Conservation (phyloP, 2,888 invertebrate species). For the Mongoloraphidia duomilia region DNA sequence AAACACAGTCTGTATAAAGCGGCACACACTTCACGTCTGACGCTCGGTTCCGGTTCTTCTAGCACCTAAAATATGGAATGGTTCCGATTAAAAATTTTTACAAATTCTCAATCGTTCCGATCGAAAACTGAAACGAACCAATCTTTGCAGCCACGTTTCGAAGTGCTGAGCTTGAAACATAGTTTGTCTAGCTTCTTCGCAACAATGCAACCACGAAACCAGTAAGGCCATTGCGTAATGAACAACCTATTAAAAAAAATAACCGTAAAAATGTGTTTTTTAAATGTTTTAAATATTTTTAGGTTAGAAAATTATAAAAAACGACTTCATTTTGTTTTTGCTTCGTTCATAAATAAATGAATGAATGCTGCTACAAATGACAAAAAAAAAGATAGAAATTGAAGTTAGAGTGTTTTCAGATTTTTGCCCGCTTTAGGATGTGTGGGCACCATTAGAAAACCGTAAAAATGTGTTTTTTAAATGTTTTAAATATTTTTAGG, state of each 20-base stretch:
- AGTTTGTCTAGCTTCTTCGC: constrained; percentile 58
- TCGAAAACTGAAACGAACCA: constrained; percentile 29
- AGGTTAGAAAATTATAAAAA: too few species aligned
- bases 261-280: constrained; percentile 1
- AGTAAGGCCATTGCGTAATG: constrained; percentile 85
- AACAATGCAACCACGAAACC: constrained; percentile 86
- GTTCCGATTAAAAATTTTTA: not conserved
- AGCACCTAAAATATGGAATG: constrained; percentile 33
- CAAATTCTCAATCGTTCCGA: not conserved
- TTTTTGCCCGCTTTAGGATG: too few species aligned
- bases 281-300: not conserved
- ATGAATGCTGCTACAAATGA: too few species aligned
- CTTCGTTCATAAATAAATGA: too few species aligned
- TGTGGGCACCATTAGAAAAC: not conserved
- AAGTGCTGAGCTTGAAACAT: constrained; percentile 63
- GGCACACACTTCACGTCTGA: constrained; percentile 81
- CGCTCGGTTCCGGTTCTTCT: constrained; percentile 85
- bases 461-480: not conserved
- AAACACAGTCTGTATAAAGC: constrained; percentile 81
- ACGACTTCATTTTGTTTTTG: too few species aligned
- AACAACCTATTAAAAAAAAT: constrained; percentile 41
- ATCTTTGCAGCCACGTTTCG: constrained; percentile 67
- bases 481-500: not conserved
- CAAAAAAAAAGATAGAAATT: too few species aligned
- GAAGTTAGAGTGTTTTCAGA: too few species aligned